Evolutionary conservation across 2,797 vertebrate species (phyloP), one percentile per base, ranked within the genome.

Genomic region (Pitangus sulphuratus): DNA sequence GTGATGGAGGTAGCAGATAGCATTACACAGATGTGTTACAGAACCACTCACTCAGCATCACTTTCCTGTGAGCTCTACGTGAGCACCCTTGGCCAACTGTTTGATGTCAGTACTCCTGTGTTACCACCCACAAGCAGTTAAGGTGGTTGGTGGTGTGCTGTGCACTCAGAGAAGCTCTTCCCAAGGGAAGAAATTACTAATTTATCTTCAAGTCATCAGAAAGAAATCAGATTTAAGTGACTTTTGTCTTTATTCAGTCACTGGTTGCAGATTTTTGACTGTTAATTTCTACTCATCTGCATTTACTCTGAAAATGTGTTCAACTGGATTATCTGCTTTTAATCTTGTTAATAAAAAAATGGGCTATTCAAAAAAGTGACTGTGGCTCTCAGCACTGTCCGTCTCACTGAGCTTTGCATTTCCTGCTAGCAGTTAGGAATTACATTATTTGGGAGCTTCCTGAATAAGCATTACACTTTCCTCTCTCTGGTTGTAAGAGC

Each of bases 41-140:
- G 91, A 95, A 56, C 57, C 57, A 69, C 85, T 89, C 89, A 30
- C 71, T 95, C 82, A 71, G 72, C 87, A 54, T 84, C 0, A 0
- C 53, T 95, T 91, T 70, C 1, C 0, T 57, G 57, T 60, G 89
- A 92, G 86, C 88, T 93, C 30, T 31, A 1, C 4, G 1, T 2
- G 8, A 92, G 72, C 76, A 8, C 69, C 66, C 76, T n/a, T 54
- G 83, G 74, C 87, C 84, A 86, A 39, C 42, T 78, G 58, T 79
- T 85, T 87, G 87, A 79, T 93, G 86, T 93, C 69, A 81, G 2
- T 69, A 31, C 58, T 93, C 50, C 50, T 12, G 8, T 20, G 42
- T 76, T 90, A 62, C 94, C 93, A 82, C 90, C 85, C 79, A 64
- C 33, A n/a, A 57, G 74, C 40, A 79, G 76, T 89, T 82, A 64